Percentiles rank a stretch among this genome's conserved stretches.
Conservation (phyloP, 2,113 vertebrate genomes). For the Thunnus maccoyii region DNA sequence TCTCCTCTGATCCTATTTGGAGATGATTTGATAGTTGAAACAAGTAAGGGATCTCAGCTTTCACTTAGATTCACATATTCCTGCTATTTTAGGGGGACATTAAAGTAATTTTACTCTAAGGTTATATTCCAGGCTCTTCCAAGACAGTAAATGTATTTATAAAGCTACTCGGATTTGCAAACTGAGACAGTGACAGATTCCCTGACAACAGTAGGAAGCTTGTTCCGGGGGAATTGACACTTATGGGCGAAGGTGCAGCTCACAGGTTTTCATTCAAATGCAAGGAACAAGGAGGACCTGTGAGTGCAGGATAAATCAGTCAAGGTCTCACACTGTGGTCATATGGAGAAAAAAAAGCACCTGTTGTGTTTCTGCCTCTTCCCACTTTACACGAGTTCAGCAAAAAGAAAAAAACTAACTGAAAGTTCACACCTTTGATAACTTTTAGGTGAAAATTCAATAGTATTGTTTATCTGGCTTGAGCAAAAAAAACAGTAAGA, state of each 20-base stretch:
- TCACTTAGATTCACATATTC: constrained; percentile 3
- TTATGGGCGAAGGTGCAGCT: background rate
- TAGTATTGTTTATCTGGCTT: too few relatives aligned
- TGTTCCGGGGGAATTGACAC: background rate
- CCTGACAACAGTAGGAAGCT: background rate
- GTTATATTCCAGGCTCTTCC: constrained; percentile 2
- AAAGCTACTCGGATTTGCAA: background rate
- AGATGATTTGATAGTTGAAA: constrained; percentile 50
- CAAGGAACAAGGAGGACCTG: background rate
- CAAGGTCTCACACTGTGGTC: too few relatives aligned
- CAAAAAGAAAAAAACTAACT: too few relatives aligned
- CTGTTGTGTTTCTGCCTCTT: too few relatives aligned
- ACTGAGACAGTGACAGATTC: background rate
- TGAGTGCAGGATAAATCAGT: too few relatives aligned
- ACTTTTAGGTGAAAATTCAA: too few relatives aligned
- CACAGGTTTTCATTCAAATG: background rate
- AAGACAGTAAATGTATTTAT: background rate
- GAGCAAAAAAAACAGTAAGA: too few relatives aligned
- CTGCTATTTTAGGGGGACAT: background rate
- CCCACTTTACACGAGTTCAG: too few relatives aligned
- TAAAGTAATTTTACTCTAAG: too few relatives aligned
- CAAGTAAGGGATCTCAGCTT: constrained; percentile 28
- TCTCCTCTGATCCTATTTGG: constrained; percentile 19
- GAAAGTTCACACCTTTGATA: too few relatives aligned
- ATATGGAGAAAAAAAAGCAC: too few relatives aligned